phyloP scores from a whole-genome alignment of 1,140 invertebrate genomes.

The Choristoneura fumiferana region DNA sequence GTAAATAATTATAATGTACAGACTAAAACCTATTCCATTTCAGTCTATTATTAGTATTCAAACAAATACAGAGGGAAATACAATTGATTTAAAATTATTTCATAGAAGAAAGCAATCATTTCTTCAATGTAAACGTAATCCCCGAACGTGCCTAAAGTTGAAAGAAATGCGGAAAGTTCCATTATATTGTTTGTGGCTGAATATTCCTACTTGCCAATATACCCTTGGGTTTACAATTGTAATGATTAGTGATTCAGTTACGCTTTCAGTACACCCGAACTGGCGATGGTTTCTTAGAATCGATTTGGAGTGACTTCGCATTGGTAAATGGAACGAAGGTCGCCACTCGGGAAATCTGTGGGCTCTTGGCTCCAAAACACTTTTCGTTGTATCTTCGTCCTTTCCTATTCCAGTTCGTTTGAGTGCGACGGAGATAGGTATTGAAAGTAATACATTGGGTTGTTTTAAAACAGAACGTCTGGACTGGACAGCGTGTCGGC shows the following conservation, averaged over 20 bases:
- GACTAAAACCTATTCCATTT: no score
- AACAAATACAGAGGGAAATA: no score
- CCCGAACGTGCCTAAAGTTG: neutral
- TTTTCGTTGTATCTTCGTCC: neutral
- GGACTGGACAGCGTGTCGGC: slow-evolving; percentile 14
- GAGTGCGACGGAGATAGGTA: neutral
- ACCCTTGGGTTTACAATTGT: slow-evolving; percentile 8
- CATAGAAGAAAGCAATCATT: neutral
- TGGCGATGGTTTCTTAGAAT: slow-evolving; percentile 37
- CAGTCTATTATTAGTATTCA: no score
- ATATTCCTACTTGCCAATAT: neutral
- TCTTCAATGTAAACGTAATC: slow-evolving; percentile 3
- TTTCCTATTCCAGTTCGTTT: neutral
- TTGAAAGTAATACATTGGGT: neutral
- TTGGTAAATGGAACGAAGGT: slow-evolving; percentile 31
- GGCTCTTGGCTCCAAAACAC: neutral
- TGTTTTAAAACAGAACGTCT: neutral
- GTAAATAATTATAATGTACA: no score
- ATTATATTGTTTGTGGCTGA: slow-evolving; percentile 7
- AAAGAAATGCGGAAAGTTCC: neutral
- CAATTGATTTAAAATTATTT: neutral
- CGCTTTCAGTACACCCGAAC: slow-evolving; percentile 3
- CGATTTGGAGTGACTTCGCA: slow-evolving; percentile 48
- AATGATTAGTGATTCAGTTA: slow-evolving; percentile 5
- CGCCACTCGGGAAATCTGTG: slow-evolving; percentile 24